Evolutionary conservation across 64 coral and sea anemone species (phyloP), one percentile per base, ranked within the genome.

Genomic region (Dendrophyllia cribrosa): DNA sequence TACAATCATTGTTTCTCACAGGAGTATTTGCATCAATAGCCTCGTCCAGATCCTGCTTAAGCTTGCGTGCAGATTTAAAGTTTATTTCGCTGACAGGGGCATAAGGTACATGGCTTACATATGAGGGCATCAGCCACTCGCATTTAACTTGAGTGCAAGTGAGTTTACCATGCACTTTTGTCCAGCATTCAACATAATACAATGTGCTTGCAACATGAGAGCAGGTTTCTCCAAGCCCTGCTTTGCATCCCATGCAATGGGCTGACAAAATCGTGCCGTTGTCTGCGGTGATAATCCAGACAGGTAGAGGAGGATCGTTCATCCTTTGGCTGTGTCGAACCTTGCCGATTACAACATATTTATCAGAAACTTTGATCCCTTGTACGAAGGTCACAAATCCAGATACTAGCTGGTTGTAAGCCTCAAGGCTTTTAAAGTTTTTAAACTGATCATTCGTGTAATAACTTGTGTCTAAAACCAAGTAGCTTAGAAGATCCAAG

Each of bases 401-500:
- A 82, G 79, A 82, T 60, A 82, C 79, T 51, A 82, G n/a, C 22
- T 82, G 55, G 4, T 82, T 61, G 4, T 82, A 82, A 19, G 79
- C 53, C 22, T 82, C 79, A 5, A 82, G 23, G 59, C 79, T 82
- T 82, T 82, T 82, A 23, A 53, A 82, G 79, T 12, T 22, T 23
- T 82, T 82, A 6, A 82, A 82, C 56, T 82, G 79, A 6, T 82
- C 4, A 3, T 59, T 61, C 8, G 79, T 82, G 17, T 82, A 82
- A 62, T 61, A 58, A 55, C 79, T 82, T 61, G 79, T 82, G 9
- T 82, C 79, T 17, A 82, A 82, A 53, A 82, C 79, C 26, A 63
- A 82, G 24, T 53, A 82, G 7, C 17, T 22, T 3, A 87, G 68
- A 46, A 87, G 68, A 46, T 87, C 66, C 16, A 43, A 72, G 26